Conservation (phyloP, 2,113 vertebrate species). For the human (Homo sapiens) region GRCh38 chr11:93959001-93959500, state of each 20-base stretch:
- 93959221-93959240: background rate
- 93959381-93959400: background rate
- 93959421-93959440: background rate
- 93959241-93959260: background rate
- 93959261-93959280: background rate
- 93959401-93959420: background rate
- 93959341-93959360: background rate
- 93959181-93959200: conserved; percentile 80
- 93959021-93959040: conserved; percentile 84
- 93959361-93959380: background rate
- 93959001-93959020: background rate
- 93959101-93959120: conserved; percentile 83
- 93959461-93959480: background rate
- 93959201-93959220: conserved; percentile 46
- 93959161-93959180: conserved; percentile 65
- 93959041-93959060: conserved; percentile 84
- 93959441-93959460: background rate
- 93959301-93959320: background rate
- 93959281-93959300: background rate
- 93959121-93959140: conserved; percentile 82
- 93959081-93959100: conserved; percentile 71
- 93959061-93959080: conserved; percentile 84
- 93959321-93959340: background rate
- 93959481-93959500: background rate
- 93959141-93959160: conserved; percentile 77